Evolutionary conservation across 2,113 vertebrate genomes (phyloP), one percentile per base, ranked within the genome.

Genomic region (Psephotus haematonotus): DNA sequence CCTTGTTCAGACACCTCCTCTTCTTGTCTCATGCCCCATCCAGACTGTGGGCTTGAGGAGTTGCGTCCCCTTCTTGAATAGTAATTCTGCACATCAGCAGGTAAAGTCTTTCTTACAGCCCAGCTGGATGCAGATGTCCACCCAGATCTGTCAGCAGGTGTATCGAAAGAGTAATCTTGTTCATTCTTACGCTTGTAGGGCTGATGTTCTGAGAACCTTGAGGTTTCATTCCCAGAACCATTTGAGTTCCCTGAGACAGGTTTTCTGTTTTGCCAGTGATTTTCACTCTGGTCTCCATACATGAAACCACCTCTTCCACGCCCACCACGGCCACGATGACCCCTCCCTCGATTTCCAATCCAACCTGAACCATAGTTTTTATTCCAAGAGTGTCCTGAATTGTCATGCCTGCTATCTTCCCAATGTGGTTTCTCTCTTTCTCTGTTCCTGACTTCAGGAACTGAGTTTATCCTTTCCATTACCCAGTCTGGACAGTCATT

Each of bases 71-170:
- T 99, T 96, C 99, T 99, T 1, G 99, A 99, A 74, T 99, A 99
- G 88, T 99, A 99, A 92, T 99, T 99, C 96, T 99, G 99, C 31
- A 99, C 99, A 91, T 99, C 99, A 28, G 99, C 99, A 33, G 99
- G 99, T 7, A 99, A 98, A 22, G 99, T 99, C 96, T 98, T 99
- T 90, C 99, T 98, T 39, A 99, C 99, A 22, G 99, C 99, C 99
- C 99, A 99, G 92, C 99, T 99, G 67, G 99, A 99, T 2, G 99
- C 99, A 14, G 99, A 99, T 1, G 99, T 99, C 99, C 99, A 99
- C 27, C 99, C 99, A 1, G 99, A 99, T 10, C 99, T 98, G 96
- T 99, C 99, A 35, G 98, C 94, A 24, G 98, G 98, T 0, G 98
- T 95, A 41, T 99, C 99, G 0, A 98, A 98, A 4, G 97, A 97